Conservation (phyloP, 2,888 invertebrate species). For the Drosophila anceps region DNA sequence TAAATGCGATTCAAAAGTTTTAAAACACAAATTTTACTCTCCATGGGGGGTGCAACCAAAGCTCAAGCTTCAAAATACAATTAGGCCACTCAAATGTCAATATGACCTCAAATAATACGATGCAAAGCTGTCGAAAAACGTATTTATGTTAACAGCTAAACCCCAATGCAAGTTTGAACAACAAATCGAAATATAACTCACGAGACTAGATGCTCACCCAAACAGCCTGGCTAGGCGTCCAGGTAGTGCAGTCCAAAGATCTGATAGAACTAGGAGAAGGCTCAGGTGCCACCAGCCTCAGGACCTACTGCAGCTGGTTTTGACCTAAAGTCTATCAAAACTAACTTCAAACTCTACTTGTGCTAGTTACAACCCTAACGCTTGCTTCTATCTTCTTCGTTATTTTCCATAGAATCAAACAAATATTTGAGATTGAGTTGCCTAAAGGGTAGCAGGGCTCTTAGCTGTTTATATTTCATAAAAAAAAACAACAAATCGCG, state of each 20-base stretch:
- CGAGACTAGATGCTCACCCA: background rate
- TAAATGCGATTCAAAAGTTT: slow-evolving; percentile 1
- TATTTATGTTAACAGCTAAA: background rate
- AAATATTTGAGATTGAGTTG: too few species aligned
- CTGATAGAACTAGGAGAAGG: background rate
- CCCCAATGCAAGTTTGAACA: background rate
- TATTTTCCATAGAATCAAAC: too few species aligned
- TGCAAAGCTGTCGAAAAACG: background rate
- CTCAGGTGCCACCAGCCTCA: too few species aligned
- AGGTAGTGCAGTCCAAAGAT: background rate
- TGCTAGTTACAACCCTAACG: too few species aligned
- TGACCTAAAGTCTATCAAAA: too few species aligned
- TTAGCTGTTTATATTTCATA: too few species aligned
- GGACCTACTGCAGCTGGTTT: too few species aligned
- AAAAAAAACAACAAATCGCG: too few species aligned
- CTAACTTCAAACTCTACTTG: too few species aligned
- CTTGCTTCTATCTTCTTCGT: too few species aligned
- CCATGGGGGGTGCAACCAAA: background rate
- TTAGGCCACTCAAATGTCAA: slow-evolving; percentile 1
- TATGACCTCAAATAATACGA: background rate
- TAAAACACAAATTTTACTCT: background rate
- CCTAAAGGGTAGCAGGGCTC: too few species aligned
- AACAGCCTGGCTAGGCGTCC: too few species aligned
- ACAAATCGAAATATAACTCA: background rate
- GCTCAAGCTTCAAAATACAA: background rate